phyloP scores from a whole-genome alignment of 2,888 invertebrate genomes.

The Ptilodon capucinus region DNA sequence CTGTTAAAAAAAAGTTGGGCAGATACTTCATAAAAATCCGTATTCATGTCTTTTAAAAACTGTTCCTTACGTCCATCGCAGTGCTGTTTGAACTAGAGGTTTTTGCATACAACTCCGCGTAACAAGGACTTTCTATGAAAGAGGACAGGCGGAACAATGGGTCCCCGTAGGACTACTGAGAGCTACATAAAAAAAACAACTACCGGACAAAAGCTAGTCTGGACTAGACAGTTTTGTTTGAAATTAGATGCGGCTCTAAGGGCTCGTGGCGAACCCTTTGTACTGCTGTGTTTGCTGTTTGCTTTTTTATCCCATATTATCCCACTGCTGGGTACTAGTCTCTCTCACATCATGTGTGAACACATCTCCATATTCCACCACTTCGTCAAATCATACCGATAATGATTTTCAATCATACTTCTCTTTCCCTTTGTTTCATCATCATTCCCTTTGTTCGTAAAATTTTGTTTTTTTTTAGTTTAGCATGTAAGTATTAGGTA shows the following conservation, averaged over 20 bases:
- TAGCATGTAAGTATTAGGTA: too few relatives aligned
- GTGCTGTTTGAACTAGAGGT: constrained; percentile 24
- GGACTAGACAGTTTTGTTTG: constrained; percentile 55
- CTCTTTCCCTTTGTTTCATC: too few relatives aligned
- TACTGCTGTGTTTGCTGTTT: constrained; percentile 16
- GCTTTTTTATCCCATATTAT: too few relatives aligned
- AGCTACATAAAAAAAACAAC: constrained; percentile 56
- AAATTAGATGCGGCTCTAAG: constrained; percentile 49
- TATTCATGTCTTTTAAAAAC: constrained; percentile 2
- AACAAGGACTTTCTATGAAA: constrained; percentile 43
- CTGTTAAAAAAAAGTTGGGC: too few relatives aligned
- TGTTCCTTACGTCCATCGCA: constrained; percentile 9
- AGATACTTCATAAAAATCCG: too few relatives aligned
- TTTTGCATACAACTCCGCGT: constrained; percentile 28
- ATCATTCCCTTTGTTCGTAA: too few relatives aligned
- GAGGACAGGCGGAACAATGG: constrained; percentile 58
- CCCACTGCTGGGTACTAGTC: too few relatives aligned
- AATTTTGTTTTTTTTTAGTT: too few relatives aligned
- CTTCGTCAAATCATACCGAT: too few relatives aligned
- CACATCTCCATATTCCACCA: too few relatives aligned
- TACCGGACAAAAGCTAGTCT: constrained; percentile 55
- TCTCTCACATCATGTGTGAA: too few relatives aligned
- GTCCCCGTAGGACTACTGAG: constrained; percentile 56
- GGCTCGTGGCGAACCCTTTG: constrained; percentile 12
- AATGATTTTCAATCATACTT: too few relatives aligned